Conservation (phyloP, 2,113 vertebrate species). For the Pygoscelis antarcticus region DNA sequence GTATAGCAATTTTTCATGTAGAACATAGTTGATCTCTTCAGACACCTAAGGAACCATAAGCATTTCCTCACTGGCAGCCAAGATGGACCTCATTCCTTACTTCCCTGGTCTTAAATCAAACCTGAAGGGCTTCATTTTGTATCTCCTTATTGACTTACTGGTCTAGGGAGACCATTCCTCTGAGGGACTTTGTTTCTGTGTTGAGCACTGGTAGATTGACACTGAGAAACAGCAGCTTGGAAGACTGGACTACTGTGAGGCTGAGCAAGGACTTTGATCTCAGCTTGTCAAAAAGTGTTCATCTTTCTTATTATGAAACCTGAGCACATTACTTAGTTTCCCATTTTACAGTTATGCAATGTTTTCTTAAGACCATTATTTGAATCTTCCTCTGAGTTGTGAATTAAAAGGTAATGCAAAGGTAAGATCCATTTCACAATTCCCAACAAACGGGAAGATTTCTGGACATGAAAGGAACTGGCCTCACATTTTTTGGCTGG, state of each 20-base stretch:
- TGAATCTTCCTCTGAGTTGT: not conserved
- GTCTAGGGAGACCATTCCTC: not conserved
- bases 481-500: constrained; percentile 46
- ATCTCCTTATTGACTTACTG: not conserved
- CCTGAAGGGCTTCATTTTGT: not conserved
- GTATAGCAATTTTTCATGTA: not conserved
- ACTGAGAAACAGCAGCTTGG: not conserved
- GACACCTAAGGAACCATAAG: not conserved
- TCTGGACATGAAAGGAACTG: constrained; percentile 55
- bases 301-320: not conserved
- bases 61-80: not conserved
- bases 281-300: constrained; percentile 6
- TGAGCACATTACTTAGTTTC: not conserved
- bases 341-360: not conserved
- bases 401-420: constrained; percentile 56
- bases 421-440: constrained; percentile 50
- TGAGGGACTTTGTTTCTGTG: not conserved
- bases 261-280: constrained; percentile 21
- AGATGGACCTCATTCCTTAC: not conserved
- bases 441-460: not conserved
- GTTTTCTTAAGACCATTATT: constrained; percentile 25
- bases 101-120: not conserved
- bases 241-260: not conserved
- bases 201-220: not conserved
- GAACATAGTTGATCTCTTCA: not conserved